A percentile compares a stretch with the other conserved stretches of the same genome.
Conservation (phyloP, 2,797 vertebrate species). For the Aulostomus chinensis region DNA sequence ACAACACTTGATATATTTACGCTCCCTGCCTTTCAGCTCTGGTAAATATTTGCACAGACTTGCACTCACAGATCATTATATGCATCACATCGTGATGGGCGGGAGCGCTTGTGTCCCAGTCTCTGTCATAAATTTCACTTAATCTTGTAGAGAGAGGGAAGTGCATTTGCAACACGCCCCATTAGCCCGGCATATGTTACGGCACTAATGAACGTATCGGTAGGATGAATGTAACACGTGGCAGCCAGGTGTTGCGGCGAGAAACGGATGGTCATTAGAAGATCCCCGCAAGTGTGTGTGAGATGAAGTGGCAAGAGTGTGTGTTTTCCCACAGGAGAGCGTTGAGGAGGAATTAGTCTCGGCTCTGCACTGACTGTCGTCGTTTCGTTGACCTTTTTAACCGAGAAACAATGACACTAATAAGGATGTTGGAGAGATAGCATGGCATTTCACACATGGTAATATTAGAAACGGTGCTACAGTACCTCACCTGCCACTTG, state of each 20-base stretch:
- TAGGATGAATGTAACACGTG: conserved; percentile 33
- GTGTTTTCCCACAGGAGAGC: conserved; percentile 18
- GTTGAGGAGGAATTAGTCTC: conserved; percentile 29
- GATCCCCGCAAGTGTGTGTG: not conserved
- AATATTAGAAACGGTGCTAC: conserved; percentile 9
- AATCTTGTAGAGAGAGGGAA: conserved; percentile 11
- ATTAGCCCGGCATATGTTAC: conserved; percentile 49
- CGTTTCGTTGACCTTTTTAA: conserved; percentile 52
- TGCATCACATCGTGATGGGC: conserved; percentile 20
- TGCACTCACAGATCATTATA: conserved; percentile 12
- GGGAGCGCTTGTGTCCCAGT: conserved; percentile 8
- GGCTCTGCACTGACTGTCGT: conserved; percentile 31
- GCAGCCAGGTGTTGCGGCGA: conserved; percentile 44
- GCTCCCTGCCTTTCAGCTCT: conserved; percentile 20
- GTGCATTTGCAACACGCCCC: conserved; percentile 38
- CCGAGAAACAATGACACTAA: conserved; percentile 52
- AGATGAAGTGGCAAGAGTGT: not conserved
- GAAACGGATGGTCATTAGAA: conserved; percentile 28
- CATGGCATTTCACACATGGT: conserved; percentile 37
- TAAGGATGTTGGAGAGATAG: conserved; percentile 40
- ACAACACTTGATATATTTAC: conserved; percentile 30
- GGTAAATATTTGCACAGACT: conserved; percentile 52
- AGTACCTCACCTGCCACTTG: conserved; percentile 16
- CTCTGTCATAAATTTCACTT: conserved; percentile 21
- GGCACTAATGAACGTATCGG: conserved; percentile 44